Conservation (phyloP, 2,888 invertebrate species). For the Conomelus anceps region DNA sequence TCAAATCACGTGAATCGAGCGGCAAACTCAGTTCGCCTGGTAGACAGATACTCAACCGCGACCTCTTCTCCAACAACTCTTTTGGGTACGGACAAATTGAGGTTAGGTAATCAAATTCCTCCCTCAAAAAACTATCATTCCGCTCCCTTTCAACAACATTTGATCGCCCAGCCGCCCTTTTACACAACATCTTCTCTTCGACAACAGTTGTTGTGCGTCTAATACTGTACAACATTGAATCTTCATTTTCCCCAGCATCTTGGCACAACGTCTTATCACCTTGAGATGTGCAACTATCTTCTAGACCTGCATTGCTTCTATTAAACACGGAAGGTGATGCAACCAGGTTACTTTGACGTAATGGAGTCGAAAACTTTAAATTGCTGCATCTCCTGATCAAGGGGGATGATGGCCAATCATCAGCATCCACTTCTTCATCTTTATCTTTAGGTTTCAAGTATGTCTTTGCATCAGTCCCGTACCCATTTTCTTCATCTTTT, state of each 20-base stretch:
- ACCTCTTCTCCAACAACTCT: not conserved
- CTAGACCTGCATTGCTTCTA: not conserved
- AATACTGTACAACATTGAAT: not conserved
- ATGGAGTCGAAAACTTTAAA: not conserved
- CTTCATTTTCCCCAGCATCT: not conserved
- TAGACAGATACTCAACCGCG: conserved; percentile 1
- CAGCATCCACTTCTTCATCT: not conserved
- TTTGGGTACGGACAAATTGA: not conserved
- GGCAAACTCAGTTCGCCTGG: not conserved
- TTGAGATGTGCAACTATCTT: not conserved
- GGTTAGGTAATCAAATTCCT: not conserved
- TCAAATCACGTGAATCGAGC: not conserved
- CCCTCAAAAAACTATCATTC: not conserved
- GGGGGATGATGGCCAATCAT: not conserved
- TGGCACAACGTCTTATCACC: not conserved
- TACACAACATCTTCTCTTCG: not conserved
- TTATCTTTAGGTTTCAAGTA: not conserved
- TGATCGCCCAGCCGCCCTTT: too few relatives aligned
- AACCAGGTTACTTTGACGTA: not conserved
- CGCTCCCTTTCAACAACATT: not conserved
- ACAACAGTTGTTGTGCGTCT: not conserved
- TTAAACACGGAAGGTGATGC: not conserved
- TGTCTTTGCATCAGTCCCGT: not conserved
- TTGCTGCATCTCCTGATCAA: not conserved
- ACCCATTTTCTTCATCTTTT: not conserved